These are phyloP conservation scores for Peromyscus attwateri DNA, from an alignment of 2,797 vertebrate genomes.

Conservation along the genomic window DNA sequence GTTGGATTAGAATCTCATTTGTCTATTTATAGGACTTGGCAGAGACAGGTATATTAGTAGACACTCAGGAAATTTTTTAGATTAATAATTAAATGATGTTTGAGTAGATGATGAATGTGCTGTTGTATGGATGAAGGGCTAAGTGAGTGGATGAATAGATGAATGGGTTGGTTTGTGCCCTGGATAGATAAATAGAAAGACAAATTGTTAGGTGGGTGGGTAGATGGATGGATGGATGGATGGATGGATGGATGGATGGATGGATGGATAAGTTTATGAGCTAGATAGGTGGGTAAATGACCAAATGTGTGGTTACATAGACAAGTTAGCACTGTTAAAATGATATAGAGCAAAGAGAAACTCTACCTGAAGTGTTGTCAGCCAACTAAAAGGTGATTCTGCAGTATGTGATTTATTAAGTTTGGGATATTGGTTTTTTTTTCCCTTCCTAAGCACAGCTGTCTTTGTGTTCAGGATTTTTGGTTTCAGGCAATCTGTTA, in stretches of 20 bases:
- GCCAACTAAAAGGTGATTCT: conserved; percentile 52
- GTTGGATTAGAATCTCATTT: conserved; percentile 32
- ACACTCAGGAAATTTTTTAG: conserved; percentile 3
- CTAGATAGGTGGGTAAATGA: background rate
- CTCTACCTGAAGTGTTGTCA: conserved; percentile 45
- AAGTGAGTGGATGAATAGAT: background rate
- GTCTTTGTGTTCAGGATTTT: conserved; percentile 68
- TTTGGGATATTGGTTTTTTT: conserved; percentile 33
- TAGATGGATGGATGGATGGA: background rate
- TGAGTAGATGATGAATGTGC: background rate
- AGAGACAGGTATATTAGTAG: background rate
- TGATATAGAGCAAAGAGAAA: conserved; percentile 45
- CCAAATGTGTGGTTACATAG: conserved; percentile 33
- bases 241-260: background rate
- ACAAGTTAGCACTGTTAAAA: conserved; percentile 57
- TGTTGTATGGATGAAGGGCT: background rate
- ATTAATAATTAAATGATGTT: conserved; percentile 31
- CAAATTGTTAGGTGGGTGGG: background rate
- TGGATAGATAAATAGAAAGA: background rate
- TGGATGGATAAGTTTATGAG: background rate
- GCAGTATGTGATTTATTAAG: conserved; percentile 74
- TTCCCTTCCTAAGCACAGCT: conserved; percentile 47
- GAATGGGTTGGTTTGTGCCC: background rate
- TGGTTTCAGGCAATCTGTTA: conserved; percentile 74
- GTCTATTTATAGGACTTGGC: background rate